Base-by-base conservation (phyloP, 2,113 vertebrate genomes). In the Gorsachius goisagi region DNA sequence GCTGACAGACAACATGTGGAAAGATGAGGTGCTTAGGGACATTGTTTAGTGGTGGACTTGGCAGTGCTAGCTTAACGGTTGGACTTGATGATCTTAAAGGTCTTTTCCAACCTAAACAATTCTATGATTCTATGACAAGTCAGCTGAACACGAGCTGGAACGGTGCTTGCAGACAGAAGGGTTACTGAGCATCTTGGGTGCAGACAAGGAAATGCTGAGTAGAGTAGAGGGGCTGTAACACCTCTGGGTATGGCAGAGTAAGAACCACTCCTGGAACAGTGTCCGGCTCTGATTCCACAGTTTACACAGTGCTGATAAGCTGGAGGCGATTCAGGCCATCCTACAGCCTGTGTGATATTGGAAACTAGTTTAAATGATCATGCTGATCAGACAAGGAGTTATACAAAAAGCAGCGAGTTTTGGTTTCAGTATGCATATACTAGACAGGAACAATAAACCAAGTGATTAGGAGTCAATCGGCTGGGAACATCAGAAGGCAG, bases 381-480 rank as follows among this genome's bases (percentile, higher is more conserved):
- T 3, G 9, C 14, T 56, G 62, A 39, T 76, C 71, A 67, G 37
- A 45, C 45, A 35, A 0, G 0, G 64, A n/a, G 14, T 47, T 72
- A 33, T 6, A 64, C 8, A 26, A 71, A 63, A 33, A 86, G 9
- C 49, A 60, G 18, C 18, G 72, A 83, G 30, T 19, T 88, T 55
- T 90, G 47, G 41, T 58, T 73, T 76, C 81, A 74, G 12, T 0
- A 0, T 53, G 67, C 58, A 60, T 0, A 0, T 14, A 60, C 47
- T 19, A 44, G 35, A 39, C 33, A 74, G 19, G 30, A 92, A 19
- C 62, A 78, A 82, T 17, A 35, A 10, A 32, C 1, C 9, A 9
- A 39, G 37, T 21, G 41, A 63, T 22, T 50, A 76, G 53, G 33
- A 90, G 32, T 88, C 19, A 64, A 75, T 27, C 24, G 30, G 12